Evolutionary conservation across 1,140 invertebrate genomes (phyloP), one percentile per base, ranked within the genome.

Genomic region (Oedothorax gibbosus): DNA sequence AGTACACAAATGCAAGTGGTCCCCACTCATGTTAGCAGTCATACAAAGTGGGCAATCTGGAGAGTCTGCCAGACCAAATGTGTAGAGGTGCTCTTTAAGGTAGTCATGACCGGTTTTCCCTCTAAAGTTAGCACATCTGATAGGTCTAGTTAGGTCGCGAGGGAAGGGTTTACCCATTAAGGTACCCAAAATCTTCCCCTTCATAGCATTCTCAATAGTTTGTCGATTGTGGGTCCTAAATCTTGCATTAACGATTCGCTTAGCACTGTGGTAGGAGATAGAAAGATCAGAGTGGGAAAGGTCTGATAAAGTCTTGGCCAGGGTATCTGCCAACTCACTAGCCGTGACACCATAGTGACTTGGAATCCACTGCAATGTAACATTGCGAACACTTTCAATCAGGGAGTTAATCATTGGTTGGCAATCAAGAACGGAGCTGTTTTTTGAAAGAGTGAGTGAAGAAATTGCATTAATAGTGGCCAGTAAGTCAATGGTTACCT

Each of bases 351-450:
- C 72, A 75, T 0, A 75, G 15, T 75, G 54, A 57, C 72, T 75
- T 75, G 72, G 72, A 4, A 57, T 75, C 72, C 51, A 75, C 18
- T 57, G 54, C 18, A 75, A 18, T 12, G 0, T 57, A 57, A 75
- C 56, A 75, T 18, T 60, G 4, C 18, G 20, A 18, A 0, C 53
- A 8, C n/a, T 18, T 75, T 57, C 35, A 12, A 53, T 75, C 3
- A 75, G 8, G 1, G 0, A 21, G 35, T 75, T 2, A 20, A 57
- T n/a, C n/a, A n/a, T n/a, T n/a, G n/a, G n/a, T n/a, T n/a, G n/a
- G n/a, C n/a, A n/a, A n/a, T 75, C 51, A 54, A 57, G 10, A 57
- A 54, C 5, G 35, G 35, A 35, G 35, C 68, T 21, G 51, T 10
- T 71, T 6, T 71, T 71, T 71, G 49, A 66, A 71, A 50, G 35